Base-by-base conservation (phyloP, 2,113 vertebrate genomes). In the Notiomystis cincta region DNA sequence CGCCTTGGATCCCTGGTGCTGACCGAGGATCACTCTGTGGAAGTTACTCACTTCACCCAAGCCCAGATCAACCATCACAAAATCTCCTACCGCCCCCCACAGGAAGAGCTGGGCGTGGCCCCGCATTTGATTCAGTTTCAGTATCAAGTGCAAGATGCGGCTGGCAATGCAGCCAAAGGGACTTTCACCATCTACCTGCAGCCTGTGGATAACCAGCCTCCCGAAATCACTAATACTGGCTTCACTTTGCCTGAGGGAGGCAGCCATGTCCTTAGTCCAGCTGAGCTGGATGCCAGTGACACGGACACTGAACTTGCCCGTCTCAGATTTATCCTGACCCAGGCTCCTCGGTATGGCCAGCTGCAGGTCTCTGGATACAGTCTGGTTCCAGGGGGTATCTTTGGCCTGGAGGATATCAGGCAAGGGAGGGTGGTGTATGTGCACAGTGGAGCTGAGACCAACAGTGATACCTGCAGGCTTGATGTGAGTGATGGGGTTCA, bases 1-100 rank as follows among this genome's bases (percentile, higher is more conserved):
- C 96, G 92, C 25, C 89, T 99, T 48, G 99, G 99, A 78, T 97
- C 98, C 51, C 97, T 99, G 1, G 99, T 99, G 58, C 95, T 99
- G 94, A 99, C 98, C 1, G 99, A 99, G 66, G 98, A 97, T 84
- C 99, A 99, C 60, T 97, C 98, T 25, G 95, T 96, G 3, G 96
- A 98, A 87, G 98, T 99, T 56, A 98, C 92, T 3, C 98, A 98
- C 85, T 99, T 99, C 95, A 99, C 99, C 21, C 99, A 99, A 96
- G 99, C 99, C 19, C 99, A 99, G 97, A 98, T 99, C 90, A 99
- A 99, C 85, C 99, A 99, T 72, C 99, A 99, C 89, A 99, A 99
- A 97, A 98, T 99, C 85, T 97, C 99, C 0, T 99, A 99, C 95
- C 98, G 96, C 37, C 99, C 99, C 0, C 99, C 99, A 0, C 98